These are phyloP conservation scores for Calliphora vicina DNA, from an alignment of 1,140 invertebrate species.

Conservation along the genomic window DNA sequence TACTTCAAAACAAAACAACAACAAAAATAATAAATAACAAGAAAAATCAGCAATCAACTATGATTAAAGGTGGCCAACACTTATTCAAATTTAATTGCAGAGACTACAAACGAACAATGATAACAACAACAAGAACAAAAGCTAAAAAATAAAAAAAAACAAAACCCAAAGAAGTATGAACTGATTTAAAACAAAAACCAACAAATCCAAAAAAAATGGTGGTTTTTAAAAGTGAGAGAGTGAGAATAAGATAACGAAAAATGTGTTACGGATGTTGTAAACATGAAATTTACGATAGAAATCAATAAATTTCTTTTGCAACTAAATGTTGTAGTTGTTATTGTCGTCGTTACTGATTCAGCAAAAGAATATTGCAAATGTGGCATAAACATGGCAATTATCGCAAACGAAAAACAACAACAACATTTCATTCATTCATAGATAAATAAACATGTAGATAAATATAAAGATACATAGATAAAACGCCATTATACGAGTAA, in stretches of 20 bases:
- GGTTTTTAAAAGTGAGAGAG: no score
- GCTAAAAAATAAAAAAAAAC: not conserved
- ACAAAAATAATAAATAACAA: not conserved
- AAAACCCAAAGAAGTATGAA: not conserved
- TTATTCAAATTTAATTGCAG: constrained; percentile 16
- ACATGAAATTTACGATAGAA: constrained; percentile 35
- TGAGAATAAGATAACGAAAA: constrained; percentile 22
- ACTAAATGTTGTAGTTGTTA: not conserved
- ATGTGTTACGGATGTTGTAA: constrained; percentile 50
- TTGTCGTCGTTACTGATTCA: not conserved
- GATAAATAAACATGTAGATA: constrained; percentile 17
- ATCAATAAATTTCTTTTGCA: constrained; percentile 31
- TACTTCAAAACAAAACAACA: not conserved
- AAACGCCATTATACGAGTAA: no score
- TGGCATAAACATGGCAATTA: constrained; percentile 27
- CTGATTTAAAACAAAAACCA: not conserved
- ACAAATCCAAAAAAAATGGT: not conserved
- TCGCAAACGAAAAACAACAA: constrained; percentile 3
- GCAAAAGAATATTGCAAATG: not conserved
- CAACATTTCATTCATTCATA: not conserved
- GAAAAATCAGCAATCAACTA: not conserved
- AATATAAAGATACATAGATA: not conserved
- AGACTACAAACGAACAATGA: not conserved
- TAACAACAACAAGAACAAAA: not conserved
- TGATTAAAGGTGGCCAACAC: constrained; percentile 11